A percentile compares a stretch with the other conserved stretches of the same genome.
Conservation (phyloP, 2,888 invertebrate species). For the Drosophila merina region DNA sequence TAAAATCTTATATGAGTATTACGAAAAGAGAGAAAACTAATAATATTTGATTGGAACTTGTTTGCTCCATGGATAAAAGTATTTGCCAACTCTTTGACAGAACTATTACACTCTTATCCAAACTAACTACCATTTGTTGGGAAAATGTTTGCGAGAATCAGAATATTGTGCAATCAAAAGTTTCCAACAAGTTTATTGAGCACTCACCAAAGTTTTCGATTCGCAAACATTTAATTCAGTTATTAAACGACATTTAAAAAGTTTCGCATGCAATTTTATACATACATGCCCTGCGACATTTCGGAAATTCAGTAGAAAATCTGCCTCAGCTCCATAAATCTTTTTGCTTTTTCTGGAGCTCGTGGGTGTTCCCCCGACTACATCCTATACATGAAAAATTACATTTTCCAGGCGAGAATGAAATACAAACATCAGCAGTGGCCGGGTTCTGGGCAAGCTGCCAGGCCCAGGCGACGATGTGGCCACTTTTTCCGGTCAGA, state of each 20-base stretch:
- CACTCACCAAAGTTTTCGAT: conserved; percentile 12
- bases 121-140: conserved; percentile 14
- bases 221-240: conserved; percentile 38
- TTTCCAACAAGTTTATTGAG: conserved; percentile 25
- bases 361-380: conserved; percentile 18
- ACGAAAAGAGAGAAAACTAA: background rate
- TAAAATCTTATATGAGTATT: background rate
- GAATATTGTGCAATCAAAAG: conserved; percentile 34
- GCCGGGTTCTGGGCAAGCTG: conserved; percentile 50
- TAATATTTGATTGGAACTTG: too few species aligned
- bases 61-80: background rate
- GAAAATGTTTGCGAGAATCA: too few species aligned
- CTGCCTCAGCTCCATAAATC: conserved; percentile 63
- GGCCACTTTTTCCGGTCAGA: conserved; percentile 47
- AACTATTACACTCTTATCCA: conserved; percentile 28
- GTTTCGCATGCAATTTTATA: conserved; percentile 1
- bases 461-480: conserved; percentile 52
- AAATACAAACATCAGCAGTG: conserved; percentile 41
- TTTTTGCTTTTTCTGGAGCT: conserved; percentile 35
- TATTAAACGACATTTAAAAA: conserved; percentile 36
- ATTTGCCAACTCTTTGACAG: background rate
- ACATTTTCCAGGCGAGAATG: conserved; percentile 46
- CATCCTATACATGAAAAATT: conserved; percentile 65
- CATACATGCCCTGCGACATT: conserved; percentile 47
- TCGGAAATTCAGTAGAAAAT: conserved; percentile 47